A percentile compares a stretch with the other conserved stretches of the same genome.
phyloP scores from a whole-genome alignment of 2,113 vertebrate species.

The Halichoerus grypus region DNA sequence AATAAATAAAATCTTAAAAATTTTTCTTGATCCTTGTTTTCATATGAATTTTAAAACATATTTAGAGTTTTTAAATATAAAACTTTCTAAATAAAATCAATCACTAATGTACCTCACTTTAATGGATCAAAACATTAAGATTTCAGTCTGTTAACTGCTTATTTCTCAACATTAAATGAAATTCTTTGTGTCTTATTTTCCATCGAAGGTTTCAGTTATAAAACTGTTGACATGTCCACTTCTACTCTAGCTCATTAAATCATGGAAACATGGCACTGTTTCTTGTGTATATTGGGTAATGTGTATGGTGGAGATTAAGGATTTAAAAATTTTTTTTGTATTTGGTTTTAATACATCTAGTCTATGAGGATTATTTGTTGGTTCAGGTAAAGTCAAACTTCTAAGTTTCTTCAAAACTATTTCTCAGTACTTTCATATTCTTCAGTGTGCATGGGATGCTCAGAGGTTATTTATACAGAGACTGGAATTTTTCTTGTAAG shows the following conservation, averaged over 20 bases:
- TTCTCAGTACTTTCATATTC: neutral
- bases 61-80: neutral
- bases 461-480: neutral
- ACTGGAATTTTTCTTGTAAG: constrained; percentile 20
- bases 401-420: neutral
- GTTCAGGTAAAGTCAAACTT: constrained; percentile 15
- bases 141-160: neutral
- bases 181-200: neutral
- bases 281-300: neutral
- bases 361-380: neutral
- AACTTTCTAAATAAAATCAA: neutral
- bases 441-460: neutral
- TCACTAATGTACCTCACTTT: neutral
- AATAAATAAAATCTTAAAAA: neutral
- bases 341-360: neutral
- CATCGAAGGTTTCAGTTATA: neutral
- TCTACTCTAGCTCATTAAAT: neutral
- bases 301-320: neutral
- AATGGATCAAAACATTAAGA: neutral
- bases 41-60: neutral
- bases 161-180: neutral
- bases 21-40: neutral
- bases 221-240: neutral
- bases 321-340: neutral
- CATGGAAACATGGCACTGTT: neutral